These are phyloP conservation scores for Microplitis mediator DNA, from an alignment of 1,140 invertebrate species.

Conservation along the genomic window DNA sequence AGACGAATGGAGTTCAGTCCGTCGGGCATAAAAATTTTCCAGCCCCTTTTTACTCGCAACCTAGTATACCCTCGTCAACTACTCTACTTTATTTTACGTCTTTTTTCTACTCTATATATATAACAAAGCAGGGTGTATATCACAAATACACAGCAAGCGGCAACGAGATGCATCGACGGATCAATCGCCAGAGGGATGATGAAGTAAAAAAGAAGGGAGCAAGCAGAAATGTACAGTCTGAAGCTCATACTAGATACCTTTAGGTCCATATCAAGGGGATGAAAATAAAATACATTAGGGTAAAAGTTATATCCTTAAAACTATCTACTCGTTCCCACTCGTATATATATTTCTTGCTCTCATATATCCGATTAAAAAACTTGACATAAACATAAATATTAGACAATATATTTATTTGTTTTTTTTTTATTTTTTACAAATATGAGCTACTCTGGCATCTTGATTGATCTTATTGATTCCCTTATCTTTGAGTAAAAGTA, in stretches of 20 bases:
- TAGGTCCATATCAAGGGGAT: not conserved
- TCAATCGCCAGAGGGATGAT: slow-evolving; percentile 18
- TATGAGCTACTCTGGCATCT: not conserved
- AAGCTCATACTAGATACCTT: not conserved
- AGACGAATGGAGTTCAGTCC: slow-evolving; percentile 24
- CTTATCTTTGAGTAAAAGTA: slow-evolving; percentile 5
- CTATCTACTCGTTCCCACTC: not conserved
- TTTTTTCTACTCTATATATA: not conserved
- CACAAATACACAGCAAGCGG: too few species aligned
- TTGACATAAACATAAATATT: not conserved
- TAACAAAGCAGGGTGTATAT: too few species aligned
- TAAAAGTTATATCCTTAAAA: slow-evolving; percentile 12
- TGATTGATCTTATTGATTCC: not conserved
- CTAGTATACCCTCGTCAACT: not conserved
- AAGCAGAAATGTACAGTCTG: not conserved
- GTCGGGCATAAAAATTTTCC: slow-evolving; percentile 22
- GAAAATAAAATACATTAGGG: slow-evolving; percentile 5
- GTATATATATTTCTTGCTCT: not conserved
- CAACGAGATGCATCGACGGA: slow-evolving; percentile 9
- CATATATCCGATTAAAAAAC: not conserved
- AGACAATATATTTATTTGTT: not conserved
- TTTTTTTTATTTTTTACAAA: not conserved
- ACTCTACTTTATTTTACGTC: not conserved
- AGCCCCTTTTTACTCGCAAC: slow-evolving; percentile 3
- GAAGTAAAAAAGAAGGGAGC: not conserved